Conservation (phyloP, 2,797 vertebrate genomes). For the Eulemur rubriventer region DNA sequence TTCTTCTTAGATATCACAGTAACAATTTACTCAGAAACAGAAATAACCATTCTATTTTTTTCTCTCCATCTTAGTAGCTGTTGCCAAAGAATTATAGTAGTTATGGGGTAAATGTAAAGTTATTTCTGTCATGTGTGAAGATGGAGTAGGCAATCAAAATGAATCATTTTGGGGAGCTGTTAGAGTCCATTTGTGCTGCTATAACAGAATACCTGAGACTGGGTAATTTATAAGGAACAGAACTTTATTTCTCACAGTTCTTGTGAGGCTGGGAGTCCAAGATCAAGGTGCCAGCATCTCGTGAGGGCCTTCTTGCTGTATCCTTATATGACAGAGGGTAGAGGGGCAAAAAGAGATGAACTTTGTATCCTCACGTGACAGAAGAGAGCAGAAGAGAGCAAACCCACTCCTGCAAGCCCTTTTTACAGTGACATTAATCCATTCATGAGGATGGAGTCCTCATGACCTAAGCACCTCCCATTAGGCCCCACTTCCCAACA, state of each 20-base stretch:
- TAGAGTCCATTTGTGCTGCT: background rate
- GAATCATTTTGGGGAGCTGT: background rate
- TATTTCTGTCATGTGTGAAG: conserved; percentile 40
- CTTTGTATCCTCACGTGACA: background rate
- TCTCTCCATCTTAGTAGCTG: background rate
- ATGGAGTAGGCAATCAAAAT: background rate
- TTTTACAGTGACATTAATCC: background rate
- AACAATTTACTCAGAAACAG: conserved; percentile 21
- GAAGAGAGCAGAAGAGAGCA: background rate
- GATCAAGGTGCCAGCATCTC: background rate
- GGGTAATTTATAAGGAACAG: background rate
- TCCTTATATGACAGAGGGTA: background rate
- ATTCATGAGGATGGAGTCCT: background rate
- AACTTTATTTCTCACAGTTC: background rate
- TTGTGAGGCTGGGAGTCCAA: background rate
- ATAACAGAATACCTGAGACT: background rate
- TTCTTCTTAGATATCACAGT: background rate
- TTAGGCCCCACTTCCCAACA: background rate
- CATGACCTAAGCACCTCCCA: background rate
- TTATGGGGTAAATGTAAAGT: conserved; percentile 33
- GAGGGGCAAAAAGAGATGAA: background rate
- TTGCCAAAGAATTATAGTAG: background rate
- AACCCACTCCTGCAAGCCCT: background rate
- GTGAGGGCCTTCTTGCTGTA: background rate
- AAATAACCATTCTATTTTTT: conserved; percentile 33